Evolutionary conservation across 2,113 vertebrate genomes (phyloP).

Genomic region (Psettodes erumei): DNA sequence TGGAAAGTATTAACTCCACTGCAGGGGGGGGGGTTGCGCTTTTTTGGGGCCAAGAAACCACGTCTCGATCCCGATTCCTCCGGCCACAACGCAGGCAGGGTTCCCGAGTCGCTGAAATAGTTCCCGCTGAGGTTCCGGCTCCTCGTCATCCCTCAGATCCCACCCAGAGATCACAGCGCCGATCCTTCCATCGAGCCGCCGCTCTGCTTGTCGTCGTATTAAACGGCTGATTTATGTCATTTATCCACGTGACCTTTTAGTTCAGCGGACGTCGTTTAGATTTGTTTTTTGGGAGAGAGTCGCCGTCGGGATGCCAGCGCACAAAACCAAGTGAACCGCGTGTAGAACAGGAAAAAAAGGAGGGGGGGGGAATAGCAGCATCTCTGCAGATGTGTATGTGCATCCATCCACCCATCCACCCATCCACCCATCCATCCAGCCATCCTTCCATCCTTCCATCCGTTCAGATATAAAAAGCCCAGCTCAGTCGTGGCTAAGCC

Average conservation of each 20-base stretch:
- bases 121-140: neutral
- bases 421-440: neutral
- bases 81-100: neutral
- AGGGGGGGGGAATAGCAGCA: no score
- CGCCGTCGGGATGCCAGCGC: neutral
- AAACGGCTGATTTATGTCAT: neutral
- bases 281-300: neutral
- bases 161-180: neutral
- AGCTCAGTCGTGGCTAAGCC: conserved; percentile 21
- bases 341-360: neutral
- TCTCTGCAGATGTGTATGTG: neutral
- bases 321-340: neutral
- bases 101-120: neutral
- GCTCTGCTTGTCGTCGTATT: neutral
- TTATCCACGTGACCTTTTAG: neutral
- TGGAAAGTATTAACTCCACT: neutral
- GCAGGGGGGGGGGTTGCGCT: no score
- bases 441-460: neutral
- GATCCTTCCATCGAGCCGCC: neutral
- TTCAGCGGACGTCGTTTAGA: neutral
- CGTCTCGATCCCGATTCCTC: neutral
- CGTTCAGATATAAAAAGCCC: conserved; percentile 8
- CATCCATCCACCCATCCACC: neutral
- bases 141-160: neutral
- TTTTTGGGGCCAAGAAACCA: neutral